Base-by-base conservation (phyloP, 2,888 invertebrate species). In the Dermolepida albohirtum region DNA sequence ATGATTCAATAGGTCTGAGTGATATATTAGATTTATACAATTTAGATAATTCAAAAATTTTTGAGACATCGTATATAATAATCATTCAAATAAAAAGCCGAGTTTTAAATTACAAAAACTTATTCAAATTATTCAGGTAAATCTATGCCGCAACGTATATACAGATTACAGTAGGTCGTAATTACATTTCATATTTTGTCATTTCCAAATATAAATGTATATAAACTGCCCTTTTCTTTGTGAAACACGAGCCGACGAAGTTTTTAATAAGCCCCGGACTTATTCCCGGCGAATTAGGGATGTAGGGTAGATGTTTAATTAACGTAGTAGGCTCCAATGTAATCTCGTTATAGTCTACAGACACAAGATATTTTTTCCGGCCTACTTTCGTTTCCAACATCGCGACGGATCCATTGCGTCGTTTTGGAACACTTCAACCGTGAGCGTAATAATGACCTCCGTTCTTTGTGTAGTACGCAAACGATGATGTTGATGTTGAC, bases 251-350 rank as follows among this genome's bases (percentile, higher is more conserved):
- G 12, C 14, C 6, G 8, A 27, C 41, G 57, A 12, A 44, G 27
- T 27, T 57, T 57, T 44, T 57, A 57, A 57, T 57, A 57, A 57
- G 57, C 57, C 40, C n/a, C 29, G 44, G 57, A 12, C 27, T 57
- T 57, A 44, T 57, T 57, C 43, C 44, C 27, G 14, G 29, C 43
- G 44, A 57, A 57, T 57, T 44, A 57, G 41, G 43, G 44, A 57
- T 57, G 44, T 57, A 57, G 57, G 44, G 43, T 44, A 29, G 44
- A 57, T 57, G 57, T 22, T 65, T 65, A 65, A 65, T 65, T 65
- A 65, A 65, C 65, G 43, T 47, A 17, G 57, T 57, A 44, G 54
- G 44, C 47, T 44, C 34, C 11, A 14, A 64, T 44, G 55, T 59
- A 62, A 67, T 62, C 50, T 39, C 43, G 41, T 67, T 67, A 66